A percentile compares a stretch with the other conserved stretches of the same genome.
Evolutionary conservation across 1,140 invertebrate species (phyloP).

Genomic region (Achatina immaculata): DNA sequence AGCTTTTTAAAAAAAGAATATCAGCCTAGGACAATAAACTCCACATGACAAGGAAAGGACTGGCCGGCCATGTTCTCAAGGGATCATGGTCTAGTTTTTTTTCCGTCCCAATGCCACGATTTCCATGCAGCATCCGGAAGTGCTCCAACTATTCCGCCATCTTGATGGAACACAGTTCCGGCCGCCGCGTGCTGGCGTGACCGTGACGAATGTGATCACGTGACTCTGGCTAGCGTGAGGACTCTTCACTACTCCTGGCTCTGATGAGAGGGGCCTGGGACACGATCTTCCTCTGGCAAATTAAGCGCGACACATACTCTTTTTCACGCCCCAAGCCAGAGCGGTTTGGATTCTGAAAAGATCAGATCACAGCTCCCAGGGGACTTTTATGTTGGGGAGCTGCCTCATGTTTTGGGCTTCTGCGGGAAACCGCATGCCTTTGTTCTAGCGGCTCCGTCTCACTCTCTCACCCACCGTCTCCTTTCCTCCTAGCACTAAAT

Average conservation of each 20-base stretch:
- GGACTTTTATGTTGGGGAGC: not conserved
- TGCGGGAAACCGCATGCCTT: not conserved
- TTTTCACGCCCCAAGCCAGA: conserved; percentile 39
- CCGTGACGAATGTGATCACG: conserved; percentile 38
- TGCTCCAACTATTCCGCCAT: conserved; percentile 4
- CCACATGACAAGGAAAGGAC: too few species aligned
- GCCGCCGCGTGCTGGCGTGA: conserved; percentile 15
- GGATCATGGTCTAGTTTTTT: too few species aligned
- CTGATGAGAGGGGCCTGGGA: not conserved
- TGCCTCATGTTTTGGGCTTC: not conserved
- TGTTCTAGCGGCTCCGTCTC: conserved; percentile 12
- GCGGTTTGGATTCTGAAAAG: conserved; percentile 10
- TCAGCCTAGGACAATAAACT: too few species aligned
- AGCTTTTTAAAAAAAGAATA: too few species aligned
- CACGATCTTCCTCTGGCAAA: conserved; percentile 9
- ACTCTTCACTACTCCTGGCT: not conserved
- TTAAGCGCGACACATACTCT: conserved; percentile 40
- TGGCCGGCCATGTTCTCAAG: too few species aligned
- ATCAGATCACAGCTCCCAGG: conserved; percentile 1
- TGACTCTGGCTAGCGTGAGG: not conserved
- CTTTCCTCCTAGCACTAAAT: not conserved
- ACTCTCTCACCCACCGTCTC: not conserved
- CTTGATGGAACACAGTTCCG: not conserved
- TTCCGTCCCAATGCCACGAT: not conserved
- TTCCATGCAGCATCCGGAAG: not conserved